phyloP scores from a whole-genome alignment of 2,888 invertebrate species.

The Ctena decussata region DNA sequence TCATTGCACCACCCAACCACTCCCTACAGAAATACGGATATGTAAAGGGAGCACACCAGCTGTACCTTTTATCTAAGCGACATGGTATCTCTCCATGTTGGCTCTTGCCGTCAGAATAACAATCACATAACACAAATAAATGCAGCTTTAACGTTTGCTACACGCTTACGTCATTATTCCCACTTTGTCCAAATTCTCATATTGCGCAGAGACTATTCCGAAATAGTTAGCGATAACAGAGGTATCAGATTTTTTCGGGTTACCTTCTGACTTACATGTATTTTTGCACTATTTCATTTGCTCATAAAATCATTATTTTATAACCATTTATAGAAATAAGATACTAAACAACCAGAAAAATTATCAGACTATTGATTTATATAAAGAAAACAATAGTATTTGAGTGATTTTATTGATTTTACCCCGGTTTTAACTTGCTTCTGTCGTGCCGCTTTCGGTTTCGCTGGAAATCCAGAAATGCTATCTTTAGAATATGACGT shows the following conservation, averaged over 20 bases:
- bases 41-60: no score
- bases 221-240: background rate
- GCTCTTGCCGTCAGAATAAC: no score
- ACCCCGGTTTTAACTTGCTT: background rate
- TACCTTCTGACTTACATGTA: conserved; percentile 11
- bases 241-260: background rate
- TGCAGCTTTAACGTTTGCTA: no score
- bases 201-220: no score
- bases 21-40: no score
- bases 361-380: background rate
- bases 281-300: background rate
- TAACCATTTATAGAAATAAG: background rate
- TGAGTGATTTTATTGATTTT: background rate
- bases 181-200: no score
- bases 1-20: no score
- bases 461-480: background rate
- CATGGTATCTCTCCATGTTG: no score
- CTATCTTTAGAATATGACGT: background rate
- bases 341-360: background rate
- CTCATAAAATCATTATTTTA: background rate
- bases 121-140: no score
- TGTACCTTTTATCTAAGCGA: no score
- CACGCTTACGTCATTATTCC: no score
- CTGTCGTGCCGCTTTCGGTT: background rate
- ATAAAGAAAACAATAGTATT: background rate